phyloP scores from a whole-genome alignment of 37 sponge, comb jelly and placozoan genomes.

The Amphimedon queenslandica region DNA sequence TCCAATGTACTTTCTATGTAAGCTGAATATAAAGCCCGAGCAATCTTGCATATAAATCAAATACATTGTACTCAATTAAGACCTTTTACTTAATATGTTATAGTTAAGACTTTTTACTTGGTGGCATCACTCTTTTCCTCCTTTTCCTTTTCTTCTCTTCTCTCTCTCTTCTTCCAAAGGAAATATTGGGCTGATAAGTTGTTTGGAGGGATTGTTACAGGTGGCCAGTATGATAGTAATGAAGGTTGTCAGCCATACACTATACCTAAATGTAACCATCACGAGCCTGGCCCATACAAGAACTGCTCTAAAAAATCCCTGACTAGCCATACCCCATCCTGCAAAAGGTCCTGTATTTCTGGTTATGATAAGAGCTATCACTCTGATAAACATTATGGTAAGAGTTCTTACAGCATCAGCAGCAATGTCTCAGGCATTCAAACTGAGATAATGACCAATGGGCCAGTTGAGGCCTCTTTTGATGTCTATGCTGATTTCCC shows the following conservation, averaged over 20 bases:
- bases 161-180: too few species aligned
- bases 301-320: conserved; percentile 35
- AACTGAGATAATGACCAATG: conserved; percentile 96
- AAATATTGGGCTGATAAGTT: background rate
- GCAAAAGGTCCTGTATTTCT: conserved; percentile 54
- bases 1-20: too few species aligned
- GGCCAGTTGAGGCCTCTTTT: conserved; percentile 94
- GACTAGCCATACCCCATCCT: conserved; percentile 53
- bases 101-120: too few species aligned
- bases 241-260: conserved; percentile 90
- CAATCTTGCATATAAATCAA: too few species aligned
- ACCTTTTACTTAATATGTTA: too few species aligned
- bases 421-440: conserved; percentile 55
- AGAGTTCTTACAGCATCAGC: conserved; percentile 50
- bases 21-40: too few species aligned
- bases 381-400: conserved; percentile 79
- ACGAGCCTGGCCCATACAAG: conserved; percentile 49
- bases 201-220: conserved; percentile 81
- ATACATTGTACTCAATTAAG: background rate
- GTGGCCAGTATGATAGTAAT: conserved; percentile 72
- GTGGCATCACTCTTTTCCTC: too few species aligned
- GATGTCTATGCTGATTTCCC: conserved; percentile 91
- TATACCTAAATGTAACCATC: conserved; percentile 85
- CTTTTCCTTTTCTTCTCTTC: too few species aligned
- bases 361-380: conserved; percentile 57